These are phyloP conservation scores for Hylaeus volcanicus DNA, from an alignment of 1,140 invertebrate genomes.

Conservation along the genomic window DNA sequence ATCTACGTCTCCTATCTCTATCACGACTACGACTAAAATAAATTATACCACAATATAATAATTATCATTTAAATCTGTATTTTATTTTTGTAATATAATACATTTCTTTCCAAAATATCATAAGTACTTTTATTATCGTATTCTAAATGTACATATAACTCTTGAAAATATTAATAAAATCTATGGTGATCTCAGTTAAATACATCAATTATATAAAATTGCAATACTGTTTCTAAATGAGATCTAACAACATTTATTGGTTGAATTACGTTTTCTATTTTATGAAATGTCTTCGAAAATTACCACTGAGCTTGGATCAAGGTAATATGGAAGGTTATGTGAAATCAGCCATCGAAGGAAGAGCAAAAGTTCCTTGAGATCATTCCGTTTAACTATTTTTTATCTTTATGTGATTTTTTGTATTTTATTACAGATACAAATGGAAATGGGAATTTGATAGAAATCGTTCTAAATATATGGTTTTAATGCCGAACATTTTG, in stretches of 20 bases:
- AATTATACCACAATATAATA: slow-evolving; percentile 9
- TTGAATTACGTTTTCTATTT: neutral
- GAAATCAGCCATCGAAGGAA: neutral
- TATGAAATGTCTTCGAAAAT: neutral
- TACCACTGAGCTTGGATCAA: neutral
- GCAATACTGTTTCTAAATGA: neutral
- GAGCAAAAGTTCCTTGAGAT: neutral
- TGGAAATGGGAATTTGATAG: neutral
- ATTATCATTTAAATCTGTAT: slow-evolving; percentile 3
- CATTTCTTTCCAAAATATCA: neutral
- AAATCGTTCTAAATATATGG: neutral
- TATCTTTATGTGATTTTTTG: neutral
- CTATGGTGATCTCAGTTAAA: neutral
- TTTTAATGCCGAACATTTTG: neutral
- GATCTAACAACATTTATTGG: neutral
- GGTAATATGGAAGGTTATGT: slow-evolving; percentile 12
- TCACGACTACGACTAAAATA: slow-evolving; percentile 74
- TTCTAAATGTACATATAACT: too few relatives aligned
- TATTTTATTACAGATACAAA: neutral
- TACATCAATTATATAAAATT: neutral
- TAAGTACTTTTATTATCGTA: neutral
- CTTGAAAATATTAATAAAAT: too few relatives aligned
- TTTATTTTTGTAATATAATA: neutral
- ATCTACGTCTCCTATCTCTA: slow-evolving; percentile 75
- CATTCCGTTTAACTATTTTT: neutral